Percentiles rank a stretch among this genome's conserved stretches.
Evolutionary conservation across 2,113 vertebrate species (phyloP).

Genomic region (Nycticebus coucang): DNA sequence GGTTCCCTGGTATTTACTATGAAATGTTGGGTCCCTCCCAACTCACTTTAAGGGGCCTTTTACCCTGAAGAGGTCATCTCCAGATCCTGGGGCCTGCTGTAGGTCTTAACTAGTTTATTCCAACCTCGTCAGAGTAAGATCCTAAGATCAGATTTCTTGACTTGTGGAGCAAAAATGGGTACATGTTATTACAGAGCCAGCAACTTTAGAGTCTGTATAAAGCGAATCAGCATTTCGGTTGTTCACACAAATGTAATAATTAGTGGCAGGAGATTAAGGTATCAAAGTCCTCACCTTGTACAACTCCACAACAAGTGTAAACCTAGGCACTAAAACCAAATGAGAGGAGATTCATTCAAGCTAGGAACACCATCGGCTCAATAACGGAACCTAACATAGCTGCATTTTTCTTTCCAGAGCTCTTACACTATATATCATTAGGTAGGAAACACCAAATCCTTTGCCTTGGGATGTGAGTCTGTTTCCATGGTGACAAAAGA

Average conservation of each 20-base stretch:
- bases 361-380: not conserved
- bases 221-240: not conserved
- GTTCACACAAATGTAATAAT: not conserved
- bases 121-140: not conserved
- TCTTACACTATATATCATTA: constrained; percentile 11
- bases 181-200: not conserved
- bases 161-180: not conserved
- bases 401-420: not conserved
- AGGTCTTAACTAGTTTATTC: not conserved
- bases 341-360: not conserved
- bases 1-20: not conserved
- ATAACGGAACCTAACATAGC: not conserved
- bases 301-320: not conserved
- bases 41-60: not conserved
- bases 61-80: not conserved
- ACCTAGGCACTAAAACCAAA: not conserved
- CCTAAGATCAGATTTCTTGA: not conserved
- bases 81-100: not conserved
- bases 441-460: not conserved
- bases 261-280: not conserved
- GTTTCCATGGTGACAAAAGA: constrained; percentile 66
- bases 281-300: not conserved
- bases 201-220: not conserved
- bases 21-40: not conserved
- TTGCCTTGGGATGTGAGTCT: constrained; percentile 58